A percentile compares a stretch with the other conserved stretches of the same genome.
phyloP scores from a whole-genome alignment of 2,113 vertebrate species.

The Synchiropus splendidus region DNA sequence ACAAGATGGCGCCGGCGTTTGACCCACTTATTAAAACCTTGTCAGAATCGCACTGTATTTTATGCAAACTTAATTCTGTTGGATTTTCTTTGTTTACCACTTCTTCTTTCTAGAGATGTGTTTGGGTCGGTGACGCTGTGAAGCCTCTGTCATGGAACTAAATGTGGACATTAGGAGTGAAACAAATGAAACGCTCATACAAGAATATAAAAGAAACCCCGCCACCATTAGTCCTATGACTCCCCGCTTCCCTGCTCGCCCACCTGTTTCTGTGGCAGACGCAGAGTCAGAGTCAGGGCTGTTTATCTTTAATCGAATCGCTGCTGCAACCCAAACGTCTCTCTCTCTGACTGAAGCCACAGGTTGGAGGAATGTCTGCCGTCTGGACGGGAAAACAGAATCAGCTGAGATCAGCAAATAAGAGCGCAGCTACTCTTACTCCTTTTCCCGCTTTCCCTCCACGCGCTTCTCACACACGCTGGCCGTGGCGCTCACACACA shows the following conservation, averaged over 20 bases:
- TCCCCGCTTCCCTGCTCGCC: slow-evolving; percentile 8
- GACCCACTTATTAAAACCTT: too few species aligned
- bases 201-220: too few species aligned
- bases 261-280: slow-evolving; percentile 50
- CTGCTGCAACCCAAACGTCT: slow-evolving; percentile 38
- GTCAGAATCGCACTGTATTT: too few species aligned
- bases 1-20: too few species aligned
- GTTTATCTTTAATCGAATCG: slow-evolving; percentile 42
- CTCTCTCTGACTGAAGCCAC: slow-evolving; percentile 36
- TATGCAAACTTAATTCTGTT: too few species aligned
- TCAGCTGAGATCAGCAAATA: slow-evolving; percentile 59
- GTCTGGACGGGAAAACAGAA: slow-evolving; percentile 65
- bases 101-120: too few species aligned
- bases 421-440: slow-evolving; percentile 32
- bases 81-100: too few species aligned
- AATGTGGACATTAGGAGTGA: too few species aligned
- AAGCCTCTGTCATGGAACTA: too few species aligned
- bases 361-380: slow-evolving; percentile 62
- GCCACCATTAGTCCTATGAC: too few species aligned
- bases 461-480: slow-evolving; percentile 43
- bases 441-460: slow-evolving; percentile 37
- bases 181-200: too few species aligned
- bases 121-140: too few species aligned
- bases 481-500: slow-evolving; percentile 7
- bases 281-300: slow-evolving; percentile 28